Evolutionary conservation across 1,140 invertebrate genomes (phyloP), one percentile per base, ranked within the genome.

Genomic region (Samia ricini): DNA sequence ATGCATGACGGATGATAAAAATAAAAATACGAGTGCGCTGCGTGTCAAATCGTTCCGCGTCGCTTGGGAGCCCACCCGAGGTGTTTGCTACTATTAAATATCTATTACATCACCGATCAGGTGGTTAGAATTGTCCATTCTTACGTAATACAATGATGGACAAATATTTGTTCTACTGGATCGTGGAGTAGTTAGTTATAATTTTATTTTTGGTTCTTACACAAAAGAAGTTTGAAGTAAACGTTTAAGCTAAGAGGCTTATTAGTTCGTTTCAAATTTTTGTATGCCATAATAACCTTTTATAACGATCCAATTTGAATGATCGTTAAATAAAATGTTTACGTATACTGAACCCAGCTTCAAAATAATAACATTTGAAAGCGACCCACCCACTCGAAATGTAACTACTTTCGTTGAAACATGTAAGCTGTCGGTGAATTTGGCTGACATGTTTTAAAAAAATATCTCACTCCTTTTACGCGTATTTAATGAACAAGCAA

Each of bases 61-160:
- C 69, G 71, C 61, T 67, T 65, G 59, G 61, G 63, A 65, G 60
- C 55, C 26, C 51, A 62, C 57, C 56, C 59, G 60, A 61, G 57
- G 72, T 36, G 60, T 76, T 77, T 66, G 71, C 62, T 72, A 74
- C 71, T 63, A 77, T 77, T 74, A 12, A 42, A 42, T 72, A 78
- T 74, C 73, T 67, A 76, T 80, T 78, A 72, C 56, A 67, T 61
- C 61, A 65, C 50, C 61, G 62, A 60, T 64, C 61, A 60, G 18
- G 29, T 52, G 33, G 12, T 42, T 36, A 24, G 21, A 52, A 62
- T 56, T 15, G 33, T 15, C 33, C n/a, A 42, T 42, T 42, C 8
- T 42, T 42, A 42, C 33, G 33, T 42, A 42, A 42, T 42, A 15
- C 33, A 15, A 4, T 15, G 33, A 42, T 42, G 33, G n/a, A 42